Evolutionary conservation across 2,797 vertebrate species (phyloP), one percentile per base, ranked within the genome.

Genomic region (Crenuchus spilurus): DNA sequence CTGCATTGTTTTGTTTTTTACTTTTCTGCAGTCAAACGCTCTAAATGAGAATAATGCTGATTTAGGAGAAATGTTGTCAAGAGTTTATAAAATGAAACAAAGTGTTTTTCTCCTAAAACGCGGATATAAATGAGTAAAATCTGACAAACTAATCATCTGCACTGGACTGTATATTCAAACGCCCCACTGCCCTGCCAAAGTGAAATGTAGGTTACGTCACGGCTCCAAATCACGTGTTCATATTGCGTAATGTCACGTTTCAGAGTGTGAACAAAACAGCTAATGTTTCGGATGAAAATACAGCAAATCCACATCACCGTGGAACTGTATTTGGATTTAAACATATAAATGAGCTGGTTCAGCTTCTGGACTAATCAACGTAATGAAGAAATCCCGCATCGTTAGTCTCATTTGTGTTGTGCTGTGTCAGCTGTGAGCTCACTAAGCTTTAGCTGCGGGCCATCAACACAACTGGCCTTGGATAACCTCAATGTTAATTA

Each of bases 181-280:
- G 51, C 69, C 69, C 41, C 22, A 24, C 14, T 11, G 11, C 42
- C 44, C 42, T 54, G 39, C 54, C 61, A 37, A 65, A 2, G 71
- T 14, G 31, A 69, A 62, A 49, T 37, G 6, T 26, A 24, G 35
- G 24, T 67, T 58, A 74, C 61, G 49, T 76, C 74, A 52, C 52
- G 18, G 28, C 28, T 10, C 46, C 64, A 30, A 52, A 72, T 80
- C 81, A 80, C 72, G 73, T 77, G 79, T 10, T 16, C 30, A n/a
- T 6, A 51, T 83, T 80, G 79, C 54, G 44, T 76, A 83, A 86
- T 14, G 72, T 78, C 69, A 72, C 65, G 70, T 80, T 77, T 42
- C 31, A 24, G n/a, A 26, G 28, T 11, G 6, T 1, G 0, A 30
- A 6, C 8, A 14, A 31, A 6, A 0, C 28, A 13, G 1, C 22